Evolutionary conservation across 2,797 vertebrate genomes (phyloP).

Genomic region (Thunnus albacares): DNA sequence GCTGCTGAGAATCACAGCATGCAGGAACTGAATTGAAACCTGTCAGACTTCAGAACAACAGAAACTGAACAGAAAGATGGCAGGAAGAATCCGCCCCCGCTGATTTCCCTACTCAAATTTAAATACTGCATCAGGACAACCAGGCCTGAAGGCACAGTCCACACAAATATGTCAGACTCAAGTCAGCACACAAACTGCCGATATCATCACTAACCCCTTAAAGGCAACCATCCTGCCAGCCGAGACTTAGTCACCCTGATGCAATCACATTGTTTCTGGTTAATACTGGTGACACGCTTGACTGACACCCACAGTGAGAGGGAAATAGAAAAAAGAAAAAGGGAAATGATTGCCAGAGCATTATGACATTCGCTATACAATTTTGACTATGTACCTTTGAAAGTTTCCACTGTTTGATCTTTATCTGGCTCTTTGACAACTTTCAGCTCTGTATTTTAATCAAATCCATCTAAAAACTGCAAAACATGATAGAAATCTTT

Average conservation of each 20-base stretch:
- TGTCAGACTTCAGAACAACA: neutral
- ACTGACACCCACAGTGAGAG: neutral
- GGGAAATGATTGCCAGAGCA: constrained; percentile 51
- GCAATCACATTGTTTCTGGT: constrained; percentile 14
- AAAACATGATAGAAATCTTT: neutral
- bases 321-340: neutral
- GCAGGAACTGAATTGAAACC: neutral
- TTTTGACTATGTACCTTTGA: constrained; percentile 14
- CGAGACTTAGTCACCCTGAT: neutral
- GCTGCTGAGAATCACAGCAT: constrained; percentile 1
- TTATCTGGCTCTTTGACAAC: neutral
- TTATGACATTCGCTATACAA: neutral
- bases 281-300: constrained; percentile 23
- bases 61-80: neutral
- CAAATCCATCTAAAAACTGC: neutral
- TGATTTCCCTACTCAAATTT: constrained; percentile 21
- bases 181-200: neutral
- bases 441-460: neutral
- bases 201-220: neutral
- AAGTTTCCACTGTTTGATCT: constrained; percentile 32
- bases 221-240: constrained; percentile 6
- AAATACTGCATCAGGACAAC: constrained; percentile 13
- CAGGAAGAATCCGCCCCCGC: neutral
- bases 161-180: neutral
- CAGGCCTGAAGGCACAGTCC: neutral